A percentile compares a stretch with the other conserved stretches of the same genome.
Conservation (phyloP, 2,113 vertebrate species). For the Cinclus cinclus region DNA sequence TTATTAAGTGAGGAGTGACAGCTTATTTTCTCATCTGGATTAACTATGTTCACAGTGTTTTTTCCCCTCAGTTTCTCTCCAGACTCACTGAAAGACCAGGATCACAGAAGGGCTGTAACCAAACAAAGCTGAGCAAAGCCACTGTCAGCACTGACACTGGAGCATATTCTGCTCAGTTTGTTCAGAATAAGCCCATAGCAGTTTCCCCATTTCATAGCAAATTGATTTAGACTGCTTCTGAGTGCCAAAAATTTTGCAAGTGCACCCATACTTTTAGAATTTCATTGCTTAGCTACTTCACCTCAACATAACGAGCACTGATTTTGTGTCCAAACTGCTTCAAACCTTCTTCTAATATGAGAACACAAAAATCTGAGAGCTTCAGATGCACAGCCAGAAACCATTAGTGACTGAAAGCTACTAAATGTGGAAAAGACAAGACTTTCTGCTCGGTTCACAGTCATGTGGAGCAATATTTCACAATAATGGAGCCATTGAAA, state of each 20-base stretch:
- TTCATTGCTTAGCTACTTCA: not conserved
- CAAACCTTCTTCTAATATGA: not conserved
- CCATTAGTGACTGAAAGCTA: not conserved
- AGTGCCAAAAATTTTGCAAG: not conserved
- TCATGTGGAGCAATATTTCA: not conserved
- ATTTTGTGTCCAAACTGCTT: not conserved
- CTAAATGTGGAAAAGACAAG: not conserved
- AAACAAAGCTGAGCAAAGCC: not conserved
- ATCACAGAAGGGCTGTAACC: not conserved
- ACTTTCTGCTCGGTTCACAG: not conserved
- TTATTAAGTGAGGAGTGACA: not conserved
- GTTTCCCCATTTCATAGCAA: not conserved
- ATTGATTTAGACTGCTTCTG: not conserved
- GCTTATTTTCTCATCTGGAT: not conserved
- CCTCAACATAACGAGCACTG: accelerated
- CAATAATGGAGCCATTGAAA: not conserved
- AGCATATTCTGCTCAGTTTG: not conserved
- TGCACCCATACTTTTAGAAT: not conserved
- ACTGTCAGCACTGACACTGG: accelerated
- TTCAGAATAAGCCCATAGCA: not conserved
- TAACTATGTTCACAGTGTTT: not conserved
- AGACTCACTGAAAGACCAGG: not conserved
- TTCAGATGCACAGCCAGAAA: not conserved
- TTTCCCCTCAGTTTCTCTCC: not conserved
- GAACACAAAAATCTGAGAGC: not conserved